Percentiles rank a stretch among this genome's conserved stretches.
These are phyloP conservation scores for Lepidotrigona ventralis DNA, from an alignment of 1,140 invertebrate species.

Conservation along the genomic window DNA sequence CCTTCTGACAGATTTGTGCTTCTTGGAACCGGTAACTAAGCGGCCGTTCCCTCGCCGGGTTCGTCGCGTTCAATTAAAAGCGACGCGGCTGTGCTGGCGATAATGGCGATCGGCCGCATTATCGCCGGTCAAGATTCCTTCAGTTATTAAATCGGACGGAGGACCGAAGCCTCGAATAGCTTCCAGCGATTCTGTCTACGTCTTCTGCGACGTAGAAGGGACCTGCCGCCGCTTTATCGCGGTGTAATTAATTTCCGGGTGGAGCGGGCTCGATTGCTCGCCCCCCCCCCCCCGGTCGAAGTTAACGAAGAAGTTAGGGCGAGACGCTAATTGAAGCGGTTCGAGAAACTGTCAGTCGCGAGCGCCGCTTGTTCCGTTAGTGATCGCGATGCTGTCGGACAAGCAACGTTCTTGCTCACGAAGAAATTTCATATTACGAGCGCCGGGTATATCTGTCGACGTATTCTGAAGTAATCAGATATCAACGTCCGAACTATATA, in stretches of 20 bases:
- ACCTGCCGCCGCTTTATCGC: not conserved
- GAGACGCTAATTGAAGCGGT: constrained; percentile 4
- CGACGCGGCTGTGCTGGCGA: constrained; percentile 58
- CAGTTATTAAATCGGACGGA: constrained; percentile 14
- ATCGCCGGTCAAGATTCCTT: constrained; percentile 23
- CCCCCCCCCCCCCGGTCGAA: no score
- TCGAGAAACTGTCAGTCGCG: not conserved
- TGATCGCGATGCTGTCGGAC: not conserved
- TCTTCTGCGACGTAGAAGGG: not conserved
- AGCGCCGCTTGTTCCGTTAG: not conserved
- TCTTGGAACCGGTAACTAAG: constrained; percentile 65
- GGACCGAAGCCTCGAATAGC: not conserved
- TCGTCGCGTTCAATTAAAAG: constrained; percentile 70
- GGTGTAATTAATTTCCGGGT: constrained; percentile 13
- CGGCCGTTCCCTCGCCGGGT: no score
- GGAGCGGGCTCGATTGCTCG: not conserved
- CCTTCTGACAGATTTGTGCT: constrained; percentile 69
- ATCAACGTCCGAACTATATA: no score
- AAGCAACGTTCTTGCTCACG: not conserved
- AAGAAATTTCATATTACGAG: not conserved
- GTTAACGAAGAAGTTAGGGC: not conserved
- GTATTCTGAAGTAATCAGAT: no score
- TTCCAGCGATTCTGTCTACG: not conserved
- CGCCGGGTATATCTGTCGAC: no score
- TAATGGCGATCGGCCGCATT: constrained; percentile 54